Evolutionary conservation across 2,888 invertebrate species (phyloP), one percentile per base, ranked within the genome.

Genomic region (Dromius quadrimaculatus): DNA sequence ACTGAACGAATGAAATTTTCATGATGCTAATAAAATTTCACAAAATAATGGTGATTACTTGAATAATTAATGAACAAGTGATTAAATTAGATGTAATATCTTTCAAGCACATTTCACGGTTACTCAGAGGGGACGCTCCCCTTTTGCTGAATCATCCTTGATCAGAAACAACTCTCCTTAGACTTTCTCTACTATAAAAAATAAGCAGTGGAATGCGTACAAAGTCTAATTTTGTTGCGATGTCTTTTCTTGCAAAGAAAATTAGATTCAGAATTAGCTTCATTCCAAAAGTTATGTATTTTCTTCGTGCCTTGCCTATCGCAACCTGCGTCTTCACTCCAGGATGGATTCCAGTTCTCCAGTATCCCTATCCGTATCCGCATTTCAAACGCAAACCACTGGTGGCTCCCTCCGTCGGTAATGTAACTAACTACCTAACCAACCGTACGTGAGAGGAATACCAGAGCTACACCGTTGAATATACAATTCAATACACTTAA

Each of bases 361-460:
- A n/a, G n/a, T n/a, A n/a, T n/a, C n/a, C n/a, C n/a, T n/a, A n/a
- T n/a, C n/a, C n/a, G n/a, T n/a, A 11, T 47, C 47, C 20, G 9
- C 22, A 11, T n/a, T 17, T 28, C 28, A 11, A 15, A 41, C 41
- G 41, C 41, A 41, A 41, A 41, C 28, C 50, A 17, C 23, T 23
- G 71, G 71, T 69, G 41, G 41, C 41, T 41, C 41, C 61, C 71
- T 71, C 66, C 74, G 74, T 74, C 74, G 74, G 74, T 75, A 76
- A 75, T 76, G 75, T 76, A 76, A 76, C 76, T 76, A 77, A 76
- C 76, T 76, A 75, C 74, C 75, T 76, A 76, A 76, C 76, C 75
- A 76, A 75, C 71, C 62, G 71, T 71, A 77, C 77, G 77, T 77
- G 77, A 73, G 71, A 64, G 63, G 77, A 77, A 77, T 77, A 72